Conservation (phyloP, 2,797 vertebrate genomes). For the Diplodus sargus region DNA sequence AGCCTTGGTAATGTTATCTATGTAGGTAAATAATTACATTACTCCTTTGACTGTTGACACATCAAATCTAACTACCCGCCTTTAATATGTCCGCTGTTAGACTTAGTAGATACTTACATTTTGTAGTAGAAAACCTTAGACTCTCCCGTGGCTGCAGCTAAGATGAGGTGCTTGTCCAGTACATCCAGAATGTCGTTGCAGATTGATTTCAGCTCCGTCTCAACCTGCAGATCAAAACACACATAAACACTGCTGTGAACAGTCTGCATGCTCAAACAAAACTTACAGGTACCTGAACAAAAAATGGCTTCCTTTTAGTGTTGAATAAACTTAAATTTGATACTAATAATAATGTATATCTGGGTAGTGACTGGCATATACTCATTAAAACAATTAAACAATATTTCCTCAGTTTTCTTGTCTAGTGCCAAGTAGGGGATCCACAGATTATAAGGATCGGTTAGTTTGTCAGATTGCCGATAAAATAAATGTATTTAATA, state of each 20-base stretch:
- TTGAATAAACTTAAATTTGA: background rate
- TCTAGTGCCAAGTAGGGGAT: background rate
- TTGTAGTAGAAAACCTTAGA: constrained; percentile 99
- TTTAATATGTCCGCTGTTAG: background rate
- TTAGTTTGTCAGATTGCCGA: too few relatives aligned
- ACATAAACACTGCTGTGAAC: background rate
- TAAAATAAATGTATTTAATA: too few relatives aligned
- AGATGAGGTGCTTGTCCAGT: constrained; percentile 99
- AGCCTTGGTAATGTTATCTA: too few relatives aligned
- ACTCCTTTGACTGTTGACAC: too few relatives aligned
- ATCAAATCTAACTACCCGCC: background rate
- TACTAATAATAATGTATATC: background rate
- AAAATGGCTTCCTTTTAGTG: too few relatives aligned
- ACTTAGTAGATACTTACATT: constrained; percentile 87
- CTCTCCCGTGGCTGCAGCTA: constrained; percentile 93
- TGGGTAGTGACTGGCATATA: background rate
- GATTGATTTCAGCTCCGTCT: constrained; percentile 95
- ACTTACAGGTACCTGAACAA: background rate
- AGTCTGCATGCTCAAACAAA: background rate
- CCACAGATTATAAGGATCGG: too few relatives aligned
- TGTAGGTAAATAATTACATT: too few relatives aligned
- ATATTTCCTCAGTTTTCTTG: background rate
- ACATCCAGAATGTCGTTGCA: constrained; percentile 99
- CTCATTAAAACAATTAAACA: background rate
- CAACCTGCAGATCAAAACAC: constrained; percentile 72